phyloP scores from a whole-genome alignment of 2,797 vertebrate species.

The Cossypha niveicapilla region DNA sequence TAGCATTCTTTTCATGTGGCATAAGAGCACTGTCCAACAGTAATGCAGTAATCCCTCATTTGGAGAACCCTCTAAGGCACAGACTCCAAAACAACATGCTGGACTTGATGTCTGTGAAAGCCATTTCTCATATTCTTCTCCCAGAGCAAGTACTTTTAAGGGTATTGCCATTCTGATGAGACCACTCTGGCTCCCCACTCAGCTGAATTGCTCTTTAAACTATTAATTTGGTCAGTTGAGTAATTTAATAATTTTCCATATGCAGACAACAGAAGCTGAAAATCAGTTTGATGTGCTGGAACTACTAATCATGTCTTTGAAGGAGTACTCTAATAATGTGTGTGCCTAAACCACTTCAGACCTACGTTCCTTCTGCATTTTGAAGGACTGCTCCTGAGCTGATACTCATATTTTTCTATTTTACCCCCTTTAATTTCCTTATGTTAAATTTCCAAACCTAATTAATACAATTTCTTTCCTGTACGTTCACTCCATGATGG shows the following conservation, averaged over 20 bases:
- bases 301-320: not conserved
- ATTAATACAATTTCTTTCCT: slow-evolving; percentile 69
- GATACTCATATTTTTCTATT: not conserved
- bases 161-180: slow-evolving; percentile 17
- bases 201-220: slow-evolving; percentile 47
- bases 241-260: slow-evolving; percentile 27
- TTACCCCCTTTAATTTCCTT: slow-evolving; percentile 29
- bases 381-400: not conserved
- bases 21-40: slow-evolving; percentile 35
- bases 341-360: not conserved
- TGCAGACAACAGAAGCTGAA: slow-evolving; percentile 19
- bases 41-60: slow-evolving; percentile 50
- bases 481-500: slow-evolving; percentile 73
- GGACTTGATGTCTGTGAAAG: not conserved
- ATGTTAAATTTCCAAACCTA: slow-evolving; percentile 49
- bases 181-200: slow-evolving; percentile 13
- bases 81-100: not conserved
- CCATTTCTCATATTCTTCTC: not conserved
- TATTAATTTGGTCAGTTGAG: slow-evolving; percentile 27
- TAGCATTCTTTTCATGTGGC: slow-evolving; percentile 69
- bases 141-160: not conserved
- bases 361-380: not conserved
- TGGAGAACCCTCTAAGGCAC: slow-evolving; percentile 37
- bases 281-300: slow-evolving; percentile 6
- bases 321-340: not conserved